These are phyloP conservation scores for Drosophila subquinaria DNA, from an alignment of 2,888 invertebrate species.

Conservation along the genomic window DNA sequence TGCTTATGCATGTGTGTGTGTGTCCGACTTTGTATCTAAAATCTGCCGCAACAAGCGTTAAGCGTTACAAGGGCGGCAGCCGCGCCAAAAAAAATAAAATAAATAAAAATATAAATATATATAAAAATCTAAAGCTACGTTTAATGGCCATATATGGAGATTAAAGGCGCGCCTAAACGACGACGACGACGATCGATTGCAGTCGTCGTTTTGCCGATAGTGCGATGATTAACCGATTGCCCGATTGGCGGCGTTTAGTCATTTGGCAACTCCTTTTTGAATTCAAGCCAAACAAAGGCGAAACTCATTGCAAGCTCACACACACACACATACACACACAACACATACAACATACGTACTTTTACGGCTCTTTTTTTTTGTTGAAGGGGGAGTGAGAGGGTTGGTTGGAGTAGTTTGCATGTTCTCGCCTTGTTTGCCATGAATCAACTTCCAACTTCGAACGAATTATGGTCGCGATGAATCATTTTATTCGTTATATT, in stretches of 20 bases:
- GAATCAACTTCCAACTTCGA: conserved; percentile 76
- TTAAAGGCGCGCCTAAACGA: conserved; percentile 54
- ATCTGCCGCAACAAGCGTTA: conserved; percentile 59
- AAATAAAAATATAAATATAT: conserved; percentile 15
- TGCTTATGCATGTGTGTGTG: neutral
- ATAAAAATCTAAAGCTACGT: conserved; percentile 47
- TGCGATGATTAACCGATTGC: conserved; percentile 10
- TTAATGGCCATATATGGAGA: conserved; percentile 68
- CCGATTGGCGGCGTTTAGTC: conserved; percentile 35
- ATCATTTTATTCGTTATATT: conserved; percentile 49
- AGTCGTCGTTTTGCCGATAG: conserved; percentile 34
- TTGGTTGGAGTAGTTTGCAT: conserved; percentile 51
- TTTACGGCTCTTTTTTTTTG: conserved; percentile 48
- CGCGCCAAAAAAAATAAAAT: conserved; percentile 50
- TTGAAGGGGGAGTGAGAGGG: conserved; percentile 1
- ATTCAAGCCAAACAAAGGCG: conserved; percentile 39
- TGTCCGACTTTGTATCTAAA: conserved; percentile 5
- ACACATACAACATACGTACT: conserved; percentile 33
- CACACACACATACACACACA: conserved; percentile 13
- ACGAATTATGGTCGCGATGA: conserved; percentile 68
- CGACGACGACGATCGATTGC: conserved; percentile 18
- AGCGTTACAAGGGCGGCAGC: conserved; percentile 74
- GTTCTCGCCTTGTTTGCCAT: conserved; percentile 65
- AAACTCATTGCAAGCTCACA: conserved; percentile 45
- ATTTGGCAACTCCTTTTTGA: conserved; percentile 54